These are phyloP conservation scores for Bubo bubo DNA, from an alignment of 2,113 vertebrate genomes.

Conservation along the genomic window DNA sequence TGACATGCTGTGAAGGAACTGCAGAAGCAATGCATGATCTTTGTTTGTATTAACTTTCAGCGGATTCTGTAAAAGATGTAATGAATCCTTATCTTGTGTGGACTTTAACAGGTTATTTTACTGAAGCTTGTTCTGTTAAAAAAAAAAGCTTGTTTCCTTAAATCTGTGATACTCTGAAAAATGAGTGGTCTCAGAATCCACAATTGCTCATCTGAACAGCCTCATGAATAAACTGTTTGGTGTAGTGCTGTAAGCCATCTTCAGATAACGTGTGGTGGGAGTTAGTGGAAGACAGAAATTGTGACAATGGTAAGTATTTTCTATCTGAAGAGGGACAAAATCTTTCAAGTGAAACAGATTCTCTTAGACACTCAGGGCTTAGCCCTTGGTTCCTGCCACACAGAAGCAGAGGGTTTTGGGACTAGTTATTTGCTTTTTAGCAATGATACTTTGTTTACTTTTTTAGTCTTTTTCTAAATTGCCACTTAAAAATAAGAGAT, in stretches of 20 bases:
- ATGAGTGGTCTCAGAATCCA: not conserved
- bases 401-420: not conserved
- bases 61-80: not conserved
- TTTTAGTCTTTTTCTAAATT: not conserved
- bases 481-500: not conserved
- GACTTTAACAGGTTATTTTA: conserved; percentile 8
- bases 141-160: not conserved
- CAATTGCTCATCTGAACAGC: not conserved
- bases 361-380: not conserved
- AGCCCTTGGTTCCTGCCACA: not conserved
- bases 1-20: not conserved
- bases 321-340: not conserved
- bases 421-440: not conserved
- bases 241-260: not conserved
- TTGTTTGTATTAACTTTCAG: not conserved
- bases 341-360: not conserved
- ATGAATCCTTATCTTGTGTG: conserved; percentile 3
- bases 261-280: not conserved
- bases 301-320: not conserved
- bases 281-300: not conserved
- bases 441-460: accelerated
- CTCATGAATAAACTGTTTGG: not conserved
- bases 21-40: not conserved
- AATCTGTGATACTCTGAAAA: not conserved
- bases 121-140: not conserved